phyloP scores from a whole-genome alignment of 2,888 invertebrate species.

The Ptychoptera albimana region DNA sequence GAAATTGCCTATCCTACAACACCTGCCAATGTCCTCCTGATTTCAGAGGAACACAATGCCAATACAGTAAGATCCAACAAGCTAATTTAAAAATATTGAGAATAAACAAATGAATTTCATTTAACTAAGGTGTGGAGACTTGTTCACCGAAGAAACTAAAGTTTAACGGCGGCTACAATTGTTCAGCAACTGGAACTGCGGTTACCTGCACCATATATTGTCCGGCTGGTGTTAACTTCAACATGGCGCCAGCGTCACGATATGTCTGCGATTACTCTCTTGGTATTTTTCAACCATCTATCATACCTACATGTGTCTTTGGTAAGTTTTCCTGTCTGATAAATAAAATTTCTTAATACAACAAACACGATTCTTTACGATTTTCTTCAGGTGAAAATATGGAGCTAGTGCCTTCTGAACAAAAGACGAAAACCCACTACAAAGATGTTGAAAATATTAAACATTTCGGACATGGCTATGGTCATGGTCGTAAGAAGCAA shows the following conservation, averaged over 20 bases:
- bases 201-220: conserved; percentile 51
- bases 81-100: not conserved
- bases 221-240: conserved; percentile 45
- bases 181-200: conserved; percentile 41
- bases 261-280: conserved; percentile 52
- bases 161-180: conserved; percentile 65
- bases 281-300: conserved; percentile 48
- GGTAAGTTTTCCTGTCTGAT: conserved; percentile 29
- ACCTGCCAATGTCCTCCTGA: conserved; percentile 62
- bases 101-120: not conserved
- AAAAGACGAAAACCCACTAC: not conserved
- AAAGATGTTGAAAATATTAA: not conserved
- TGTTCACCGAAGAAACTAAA: conserved; percentile 45
- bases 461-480: not conserved
- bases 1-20: conserved; percentile 61
- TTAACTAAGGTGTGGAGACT: conserved; percentile 35
- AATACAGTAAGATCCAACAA: conserved; percentile 18
- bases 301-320: conserved; percentile 56
- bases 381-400: too few relatives aligned
- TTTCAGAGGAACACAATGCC: conserved; percentile 31
- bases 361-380: too few relatives aligned
- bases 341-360: too few relatives aligned
- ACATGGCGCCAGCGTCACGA: conserved; percentile 37
- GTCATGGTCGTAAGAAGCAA: not conserved
- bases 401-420: too few relatives aligned